phyloP scores from a whole-genome alignment of 2,113 vertebrate species.

The Nothocercus nigrocapillus region DNA sequence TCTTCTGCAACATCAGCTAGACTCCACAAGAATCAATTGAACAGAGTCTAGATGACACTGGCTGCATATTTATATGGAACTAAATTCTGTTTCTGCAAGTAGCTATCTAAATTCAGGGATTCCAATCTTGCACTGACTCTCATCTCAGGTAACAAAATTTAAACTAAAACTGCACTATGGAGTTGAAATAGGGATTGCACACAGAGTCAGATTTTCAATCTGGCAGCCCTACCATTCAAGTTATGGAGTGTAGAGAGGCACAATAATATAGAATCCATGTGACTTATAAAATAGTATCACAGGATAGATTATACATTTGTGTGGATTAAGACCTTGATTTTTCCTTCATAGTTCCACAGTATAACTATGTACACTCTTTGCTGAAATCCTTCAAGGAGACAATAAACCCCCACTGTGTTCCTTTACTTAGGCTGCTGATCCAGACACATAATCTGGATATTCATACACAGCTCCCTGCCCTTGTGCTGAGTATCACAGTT shows the following conservation, averaged over 20 bases:
- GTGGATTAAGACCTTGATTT: background rate
- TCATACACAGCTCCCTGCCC: background rate
- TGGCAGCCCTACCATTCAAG: background rate
- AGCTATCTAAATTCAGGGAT: background rate
- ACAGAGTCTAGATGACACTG: background rate
- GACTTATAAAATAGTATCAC: background rate
- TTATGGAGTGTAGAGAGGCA: background rate
- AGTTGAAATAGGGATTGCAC: background rate
- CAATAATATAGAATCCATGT: background rate
- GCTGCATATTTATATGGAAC: background rate
- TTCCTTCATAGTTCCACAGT: background rate
- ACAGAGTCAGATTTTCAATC: background rate
- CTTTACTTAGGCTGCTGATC: background rate
- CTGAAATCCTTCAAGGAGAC: background rate
- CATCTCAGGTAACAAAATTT: background rate
- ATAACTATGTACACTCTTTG: background rate
- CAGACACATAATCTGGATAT: background rate
- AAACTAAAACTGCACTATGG: background rate
- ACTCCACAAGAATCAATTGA: background rate
- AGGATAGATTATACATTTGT: background rate
- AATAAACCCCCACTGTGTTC: background rate
- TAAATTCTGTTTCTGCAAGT: background rate
- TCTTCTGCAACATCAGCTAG: background rate
- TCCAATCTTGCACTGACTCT: background rate
- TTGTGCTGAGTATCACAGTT: background rate